These are phyloP conservation scores for Apamea crenata DNA, from an alignment of 2,888 invertebrate genomes.

Conservation along the genomic window DNA sequence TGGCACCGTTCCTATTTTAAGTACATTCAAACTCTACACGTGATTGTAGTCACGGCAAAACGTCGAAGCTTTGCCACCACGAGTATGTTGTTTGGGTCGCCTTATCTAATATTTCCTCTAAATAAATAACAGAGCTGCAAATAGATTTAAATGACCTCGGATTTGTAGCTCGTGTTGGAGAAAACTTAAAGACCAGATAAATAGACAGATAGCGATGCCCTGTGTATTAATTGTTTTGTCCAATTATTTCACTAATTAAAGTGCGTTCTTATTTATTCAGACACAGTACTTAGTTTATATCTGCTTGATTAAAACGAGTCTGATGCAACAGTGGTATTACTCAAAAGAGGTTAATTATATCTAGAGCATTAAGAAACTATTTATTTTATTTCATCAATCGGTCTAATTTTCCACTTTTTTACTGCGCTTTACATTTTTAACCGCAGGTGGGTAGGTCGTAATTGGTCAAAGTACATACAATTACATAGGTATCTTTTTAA, in stretches of 20 bases:
- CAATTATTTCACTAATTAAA: conserved; percentile 11
- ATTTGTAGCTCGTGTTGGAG: background rate
- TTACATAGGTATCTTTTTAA: conserved; percentile 11
- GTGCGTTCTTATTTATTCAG: background rate
- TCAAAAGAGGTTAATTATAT: conserved; percentile 43
- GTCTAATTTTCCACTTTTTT: conserved; percentile 22
- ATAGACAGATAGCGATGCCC: conserved; percentile 1
- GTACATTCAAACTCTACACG: background rate
- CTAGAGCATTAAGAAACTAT: conserved; percentile 28
- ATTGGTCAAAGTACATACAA: background rate
- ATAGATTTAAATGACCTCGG: conserved; percentile 17
- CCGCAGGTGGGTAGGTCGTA: background rate
- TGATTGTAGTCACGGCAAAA: background rate
- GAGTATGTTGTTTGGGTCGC: background rate
- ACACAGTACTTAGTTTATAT: background rate
- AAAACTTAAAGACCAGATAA: conserved; percentile 8
- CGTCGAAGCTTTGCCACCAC: background rate
- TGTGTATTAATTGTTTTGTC: conserved; percentile 13
- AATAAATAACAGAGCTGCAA: conserved; percentile 26
- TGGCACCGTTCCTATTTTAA: background rate
- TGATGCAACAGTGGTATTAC: conserved; percentile 13
- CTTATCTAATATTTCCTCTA: conserved; percentile 25
- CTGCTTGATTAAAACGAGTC: conserved; percentile 14
- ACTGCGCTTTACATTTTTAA: conserved; percentile 18
- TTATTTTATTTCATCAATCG: conserved; percentile 33